Conservation (phyloP, 2,797 vertebrate genomes). For the Scolopax bukidnonensis region DNA sequence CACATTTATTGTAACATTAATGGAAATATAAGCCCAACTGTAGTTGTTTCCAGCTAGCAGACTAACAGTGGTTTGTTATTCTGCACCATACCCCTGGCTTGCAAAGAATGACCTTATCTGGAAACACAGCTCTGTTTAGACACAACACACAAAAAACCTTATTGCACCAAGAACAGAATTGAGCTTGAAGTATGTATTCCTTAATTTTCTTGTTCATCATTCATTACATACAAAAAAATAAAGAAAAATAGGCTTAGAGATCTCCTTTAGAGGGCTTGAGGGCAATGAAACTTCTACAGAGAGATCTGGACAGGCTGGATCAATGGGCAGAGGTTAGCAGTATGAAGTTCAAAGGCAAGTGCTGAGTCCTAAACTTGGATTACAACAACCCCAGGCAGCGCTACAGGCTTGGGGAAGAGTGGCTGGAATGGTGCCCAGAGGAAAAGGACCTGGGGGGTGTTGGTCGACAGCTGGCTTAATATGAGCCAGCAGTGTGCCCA, state of each 20-base stretch:
- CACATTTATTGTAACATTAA: background rate
- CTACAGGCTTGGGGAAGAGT: background rate
- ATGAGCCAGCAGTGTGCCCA: accelerated
- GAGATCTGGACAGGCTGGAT: background rate
- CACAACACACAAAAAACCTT: background rate
- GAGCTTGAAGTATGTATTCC: background rate
- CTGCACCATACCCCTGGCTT: background rate
- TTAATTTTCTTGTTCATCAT: background rate
- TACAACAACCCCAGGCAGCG: accelerated
- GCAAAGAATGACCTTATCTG: background rate
- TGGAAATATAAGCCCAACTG: background rate
- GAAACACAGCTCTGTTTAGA: background rate
- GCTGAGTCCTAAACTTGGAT: background rate
- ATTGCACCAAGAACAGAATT: background rate
- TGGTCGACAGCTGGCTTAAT: accelerated
- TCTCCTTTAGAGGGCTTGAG: background rate
- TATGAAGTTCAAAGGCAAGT: background rate
- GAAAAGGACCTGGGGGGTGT: background rate
- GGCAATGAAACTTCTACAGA: background rate
- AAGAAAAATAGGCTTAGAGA: background rate
- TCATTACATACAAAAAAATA: background rate
- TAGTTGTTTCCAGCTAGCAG: background rate
- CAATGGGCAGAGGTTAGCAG: accelerated
- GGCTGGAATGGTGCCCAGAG: accelerated
- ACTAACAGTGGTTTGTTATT: background rate